A percentile compares a stretch with the other conserved stretches of the same genome.
Evolutionary conservation across 2,113 vertebrate genomes (phyloP).

Genomic region (Sceloporus undulatus): DNA sequence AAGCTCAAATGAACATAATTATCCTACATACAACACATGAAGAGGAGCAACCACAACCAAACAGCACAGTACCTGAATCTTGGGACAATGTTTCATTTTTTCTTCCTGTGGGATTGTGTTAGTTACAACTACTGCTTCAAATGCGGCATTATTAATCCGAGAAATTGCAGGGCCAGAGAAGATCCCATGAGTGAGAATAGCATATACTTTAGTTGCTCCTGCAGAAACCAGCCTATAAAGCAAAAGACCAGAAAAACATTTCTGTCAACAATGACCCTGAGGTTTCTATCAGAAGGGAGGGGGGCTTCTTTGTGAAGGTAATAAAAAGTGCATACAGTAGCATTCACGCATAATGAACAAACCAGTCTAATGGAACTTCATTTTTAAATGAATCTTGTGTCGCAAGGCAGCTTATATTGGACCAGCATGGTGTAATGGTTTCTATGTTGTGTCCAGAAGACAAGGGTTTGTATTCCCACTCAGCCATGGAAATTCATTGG

Average conservation of each 20-base stretch:
- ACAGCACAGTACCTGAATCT: conserved; percentile 87
- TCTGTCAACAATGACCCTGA: not conserved
- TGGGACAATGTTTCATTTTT: conserved; percentile 94
- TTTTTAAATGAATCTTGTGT: not conserved
- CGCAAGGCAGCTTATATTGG: not conserved
- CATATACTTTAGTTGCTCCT: conserved; percentile 93
- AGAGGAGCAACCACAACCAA: not conserved
- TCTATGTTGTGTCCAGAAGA: no score
- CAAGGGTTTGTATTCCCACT: no score
- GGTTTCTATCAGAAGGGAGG: not conserved
- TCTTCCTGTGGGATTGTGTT: conserved; percentile 97
- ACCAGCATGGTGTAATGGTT: not conserved
- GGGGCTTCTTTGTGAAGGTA: not conserved
- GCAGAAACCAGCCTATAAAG: conserved; percentile 87
- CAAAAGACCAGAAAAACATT: not conserved
- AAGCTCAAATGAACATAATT: not conserved
- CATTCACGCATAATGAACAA: not conserved
- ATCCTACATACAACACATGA: not conserved
- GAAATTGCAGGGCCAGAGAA: conserved; percentile 96
- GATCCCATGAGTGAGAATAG: conserved; percentile 95
- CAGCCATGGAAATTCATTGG: no score
- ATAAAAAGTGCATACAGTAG: not conserved
- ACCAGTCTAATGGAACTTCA: not conserved
- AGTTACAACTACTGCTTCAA: conserved; percentile 95
- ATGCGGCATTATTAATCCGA: conserved; percentile 91